Conservation (phyloP, 2,888 invertebrate species). For the Drosophila formosana region DNA sequence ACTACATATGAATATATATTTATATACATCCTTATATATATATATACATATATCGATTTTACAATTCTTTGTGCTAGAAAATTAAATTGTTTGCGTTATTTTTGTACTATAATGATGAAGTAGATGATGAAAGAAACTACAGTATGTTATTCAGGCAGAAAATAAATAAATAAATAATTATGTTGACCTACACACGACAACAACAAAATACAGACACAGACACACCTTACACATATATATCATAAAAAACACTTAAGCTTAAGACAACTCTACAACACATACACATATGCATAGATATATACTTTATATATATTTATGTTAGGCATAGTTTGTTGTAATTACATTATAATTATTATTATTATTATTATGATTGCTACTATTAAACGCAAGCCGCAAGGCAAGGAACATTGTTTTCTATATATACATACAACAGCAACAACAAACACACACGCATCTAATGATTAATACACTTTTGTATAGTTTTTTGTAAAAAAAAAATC, state of each 20-base stretch:
- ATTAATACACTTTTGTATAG: conserved; percentile 32
- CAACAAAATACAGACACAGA: conserved; percentile 3
- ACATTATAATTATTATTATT: conserved; percentile 38
- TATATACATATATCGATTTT: conserved; percentile 11
- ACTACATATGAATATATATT: conserved; percentile 9
- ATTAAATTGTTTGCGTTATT: conserved; percentile 29
- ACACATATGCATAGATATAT: conserved; percentile 33
- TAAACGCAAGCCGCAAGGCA: conserved; percentile 3
- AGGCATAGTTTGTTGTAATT: conserved; percentile 60
- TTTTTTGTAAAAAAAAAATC: conserved; percentile 26
- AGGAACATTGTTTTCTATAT: conserved; percentile 47
- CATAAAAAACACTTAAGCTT: conserved; percentile 42
- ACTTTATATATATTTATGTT: conserved; percentile 46
- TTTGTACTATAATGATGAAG: conserved; percentile 41
- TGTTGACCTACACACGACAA: conserved; percentile 9
- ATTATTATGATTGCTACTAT: conserved; percentile 4
- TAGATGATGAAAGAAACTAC: conserved; percentile 10
- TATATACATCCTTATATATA: conserved; percentile 14
- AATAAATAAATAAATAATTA: conserved; percentile 24
- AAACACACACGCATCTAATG: conserved; percentile 12
- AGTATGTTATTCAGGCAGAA: conserved; percentile 23
- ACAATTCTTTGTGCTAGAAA: conserved; percentile 24
- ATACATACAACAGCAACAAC: conserved; percentile 19
- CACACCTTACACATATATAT: conserved; percentile 25
- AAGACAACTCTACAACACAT: conserved; percentile 33